Evolutionary conservation across 2,113 vertebrate genomes (phyloP).

Genomic region (Hemiprocne comata): DNA sequence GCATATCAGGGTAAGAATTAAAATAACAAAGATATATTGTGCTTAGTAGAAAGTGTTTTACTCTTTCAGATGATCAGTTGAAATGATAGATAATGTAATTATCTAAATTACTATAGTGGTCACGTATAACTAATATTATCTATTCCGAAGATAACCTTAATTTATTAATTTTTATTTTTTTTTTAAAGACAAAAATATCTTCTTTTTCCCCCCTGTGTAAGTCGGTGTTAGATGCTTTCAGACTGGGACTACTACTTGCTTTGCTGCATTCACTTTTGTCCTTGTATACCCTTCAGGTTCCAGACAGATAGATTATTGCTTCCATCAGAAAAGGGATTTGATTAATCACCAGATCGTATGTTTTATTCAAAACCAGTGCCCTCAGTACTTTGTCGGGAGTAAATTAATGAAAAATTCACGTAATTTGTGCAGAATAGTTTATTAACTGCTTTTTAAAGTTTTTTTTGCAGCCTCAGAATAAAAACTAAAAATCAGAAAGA

Average conservation of each 20-base stretch:
- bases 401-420: conserved; percentile 70
- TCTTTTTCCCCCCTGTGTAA: not conserved
- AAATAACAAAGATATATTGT: not conserved
- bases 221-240: conserved; percentile 9
- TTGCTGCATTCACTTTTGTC: conserved; percentile 36
- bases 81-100: not conserved
- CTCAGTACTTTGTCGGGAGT: conserved; percentile 31
- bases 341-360: conserved; percentile 67
- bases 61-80: not conserved
- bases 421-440: conserved; percentile 60
- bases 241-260: conserved; percentile 35
- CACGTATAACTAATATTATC: not conserved
- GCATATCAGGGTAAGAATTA: not conserved
- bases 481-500: not conserved
- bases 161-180: not conserved
- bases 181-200: not conserved
- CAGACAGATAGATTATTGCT: conserved; percentile 54
- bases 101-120: conserved; percentile 2
- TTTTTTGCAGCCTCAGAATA: conserved; percentile 27
- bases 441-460: conserved; percentile 11
- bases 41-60: not conserved
- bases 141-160: not conserved
- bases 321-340: conserved; percentile 66
- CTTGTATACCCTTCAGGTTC: conserved; percentile 66
- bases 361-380: conserved; percentile 69